Conservation (phyloP, 2,888 invertebrate genomes). For the Nomada lathburiana region DNA sequence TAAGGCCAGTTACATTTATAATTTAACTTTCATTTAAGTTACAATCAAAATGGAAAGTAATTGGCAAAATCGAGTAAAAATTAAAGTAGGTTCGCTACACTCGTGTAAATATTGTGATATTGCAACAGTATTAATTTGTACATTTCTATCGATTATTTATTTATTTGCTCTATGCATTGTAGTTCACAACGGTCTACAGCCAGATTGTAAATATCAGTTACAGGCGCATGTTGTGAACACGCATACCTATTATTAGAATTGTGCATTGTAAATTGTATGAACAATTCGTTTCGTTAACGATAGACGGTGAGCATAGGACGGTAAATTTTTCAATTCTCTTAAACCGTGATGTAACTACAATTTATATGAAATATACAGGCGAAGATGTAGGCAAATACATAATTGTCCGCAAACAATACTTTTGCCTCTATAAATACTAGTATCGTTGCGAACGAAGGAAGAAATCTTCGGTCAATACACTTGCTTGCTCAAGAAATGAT, state of each 20-base stretch:
- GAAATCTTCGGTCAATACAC: not conserved
- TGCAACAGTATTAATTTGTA: not conserved
- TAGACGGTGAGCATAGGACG: not conserved
- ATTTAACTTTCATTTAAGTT: not conserved
- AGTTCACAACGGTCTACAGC: not conserved
- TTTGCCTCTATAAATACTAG: not conserved
- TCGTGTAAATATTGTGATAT: not conserved
- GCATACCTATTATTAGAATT: conserved; percentile 7
- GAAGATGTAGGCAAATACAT: too few species aligned
- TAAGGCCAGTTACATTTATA: not conserved
- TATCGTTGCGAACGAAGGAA: not conserved
- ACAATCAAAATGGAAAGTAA: not conserved
- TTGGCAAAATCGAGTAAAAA: too few species aligned
- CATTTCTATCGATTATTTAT: not conserved
- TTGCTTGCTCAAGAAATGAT: not conserved
- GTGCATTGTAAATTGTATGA: conserved; percentile 55
- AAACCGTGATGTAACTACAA: not conserved
- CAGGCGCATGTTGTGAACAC: conserved; percentile 20
- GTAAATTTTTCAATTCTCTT: not conserved
- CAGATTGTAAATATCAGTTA: conserved; percentile 45
- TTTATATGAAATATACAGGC: not conserved
- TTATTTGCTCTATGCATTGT: conserved; percentile 19
- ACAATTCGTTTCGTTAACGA: conserved; percentile 30
- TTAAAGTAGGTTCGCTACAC: not conserved
- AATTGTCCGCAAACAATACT: not conserved